phyloP scores from a whole-genome alignment of 2,113 vertebrate species.

The Romanogobio albipinnatus region DNA sequence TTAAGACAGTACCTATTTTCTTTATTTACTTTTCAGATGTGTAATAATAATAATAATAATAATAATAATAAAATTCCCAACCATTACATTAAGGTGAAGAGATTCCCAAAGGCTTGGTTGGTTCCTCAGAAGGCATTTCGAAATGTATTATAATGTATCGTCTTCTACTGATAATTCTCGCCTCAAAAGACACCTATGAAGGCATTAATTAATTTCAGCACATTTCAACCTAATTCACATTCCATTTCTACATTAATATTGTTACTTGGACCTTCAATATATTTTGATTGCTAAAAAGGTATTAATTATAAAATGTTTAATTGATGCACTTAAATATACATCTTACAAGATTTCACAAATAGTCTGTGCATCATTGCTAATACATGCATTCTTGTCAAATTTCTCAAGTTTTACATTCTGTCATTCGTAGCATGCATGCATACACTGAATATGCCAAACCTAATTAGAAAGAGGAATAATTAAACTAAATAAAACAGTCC shows the following conservation, averaged over 20 bases:
- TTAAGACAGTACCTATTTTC: background rate
- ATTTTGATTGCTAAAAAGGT: background rate
- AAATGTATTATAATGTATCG: background rate
- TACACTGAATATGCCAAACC: background rate
- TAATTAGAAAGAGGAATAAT: background rate
- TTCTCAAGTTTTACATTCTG: background rate
- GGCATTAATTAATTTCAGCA: background rate
- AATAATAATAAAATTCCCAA: background rate
- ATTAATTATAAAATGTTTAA: background rate
- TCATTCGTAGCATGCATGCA: background rate
- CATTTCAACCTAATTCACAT: background rate
- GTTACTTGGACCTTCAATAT: background rate
- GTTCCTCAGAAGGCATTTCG: background rate
- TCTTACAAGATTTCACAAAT: background rate
- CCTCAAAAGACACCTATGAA: background rate
- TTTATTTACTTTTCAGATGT: background rate
- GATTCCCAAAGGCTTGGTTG: background rate
- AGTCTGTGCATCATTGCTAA: background rate
- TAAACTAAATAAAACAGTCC: slow-evolving; percentile 59
- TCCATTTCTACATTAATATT: background rate
- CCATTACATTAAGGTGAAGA: background rate
- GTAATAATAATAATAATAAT: background rate
- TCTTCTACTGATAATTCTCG: background rate
- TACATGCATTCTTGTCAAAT: background rate
- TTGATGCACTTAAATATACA: background rate